A percentile compares a stretch with the other conserved stretches of the same genome.
Evolutionary conservation across 2,797 vertebrate species (phyloP).

Genomic region (Phrynocephalus forsythii): DNA sequence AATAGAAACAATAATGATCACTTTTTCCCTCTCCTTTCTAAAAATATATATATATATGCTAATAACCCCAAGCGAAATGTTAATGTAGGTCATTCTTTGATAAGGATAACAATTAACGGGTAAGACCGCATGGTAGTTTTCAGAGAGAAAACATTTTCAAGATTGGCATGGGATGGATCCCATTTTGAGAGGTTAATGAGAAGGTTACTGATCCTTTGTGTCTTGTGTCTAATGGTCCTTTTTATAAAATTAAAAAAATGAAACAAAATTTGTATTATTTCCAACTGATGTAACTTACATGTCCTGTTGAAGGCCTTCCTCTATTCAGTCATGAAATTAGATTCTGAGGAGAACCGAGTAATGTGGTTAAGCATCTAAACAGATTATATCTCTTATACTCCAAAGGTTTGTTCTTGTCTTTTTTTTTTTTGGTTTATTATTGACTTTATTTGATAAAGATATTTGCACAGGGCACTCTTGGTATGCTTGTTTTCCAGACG

Average conservation of each 20-base stretch:
- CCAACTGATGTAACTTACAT: conserved; percentile 65
- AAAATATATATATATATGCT: conserved; percentile 80
- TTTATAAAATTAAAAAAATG: conserved; percentile 30
- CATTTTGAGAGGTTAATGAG: conserved; percentile 84
- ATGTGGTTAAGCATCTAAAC: conserved; percentile 62
- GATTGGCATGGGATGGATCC: conserved; percentile 74
- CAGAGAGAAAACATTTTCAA: conserved; percentile 77
- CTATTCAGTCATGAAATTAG: conserved; percentile 63
- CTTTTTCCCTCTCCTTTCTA: conserved; percentile 56
- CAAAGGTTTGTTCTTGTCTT: conserved; percentile 48
- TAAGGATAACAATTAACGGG: conserved; percentile 83
- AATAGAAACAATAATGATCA: conserved; percentile 66
- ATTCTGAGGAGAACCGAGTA: conserved; percentile 53
- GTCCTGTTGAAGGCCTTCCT: conserved; percentile 64
- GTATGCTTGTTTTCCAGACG: conserved; percentile 55
- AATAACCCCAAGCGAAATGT: conserved; percentile 79
- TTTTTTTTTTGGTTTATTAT: conserved; percentile 50
- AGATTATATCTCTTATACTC: conserved; percentile 57
- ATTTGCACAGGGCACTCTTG: conserved; percentile 55
- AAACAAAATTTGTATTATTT: conserved; percentile 68
- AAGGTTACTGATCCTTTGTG: conserved; percentile 79
- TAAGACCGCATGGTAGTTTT: conserved; percentile 75
- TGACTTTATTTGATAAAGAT: conserved; percentile 61
- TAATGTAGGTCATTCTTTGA: conserved; percentile 83
- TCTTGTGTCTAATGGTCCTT: conserved; percentile 75